Evolutionary conservation across 2,888 invertebrate species (phyloP).

Genomic region (Stenodema calcarata): DNA sequence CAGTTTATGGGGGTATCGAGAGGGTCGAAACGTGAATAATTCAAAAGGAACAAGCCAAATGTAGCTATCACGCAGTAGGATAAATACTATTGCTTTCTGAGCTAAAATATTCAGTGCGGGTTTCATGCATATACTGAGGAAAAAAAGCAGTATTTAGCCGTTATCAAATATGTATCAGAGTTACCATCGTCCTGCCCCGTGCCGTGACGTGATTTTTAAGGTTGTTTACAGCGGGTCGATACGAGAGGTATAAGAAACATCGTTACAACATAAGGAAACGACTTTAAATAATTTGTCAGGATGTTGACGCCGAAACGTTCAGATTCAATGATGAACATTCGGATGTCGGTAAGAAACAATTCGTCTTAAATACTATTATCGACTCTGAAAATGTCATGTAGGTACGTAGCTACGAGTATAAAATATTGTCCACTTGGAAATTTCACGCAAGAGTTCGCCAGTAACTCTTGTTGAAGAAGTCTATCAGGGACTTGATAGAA

Average conservation of each 20-base stretch:
- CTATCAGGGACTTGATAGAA: too few relatives aligned
- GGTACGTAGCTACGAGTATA: too few relatives aligned
- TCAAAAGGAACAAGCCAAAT: background rate
- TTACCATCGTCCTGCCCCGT: background rate
- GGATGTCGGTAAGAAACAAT: too few relatives aligned
- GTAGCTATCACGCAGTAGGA: conserved; percentile 2
- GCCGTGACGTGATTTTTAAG: background rate
- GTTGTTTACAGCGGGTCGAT: background rate
- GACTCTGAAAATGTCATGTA: too few relatives aligned
- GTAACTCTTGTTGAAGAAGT: too few relatives aligned
- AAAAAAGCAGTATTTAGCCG: background rate
- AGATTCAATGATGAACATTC: too few relatives aligned
- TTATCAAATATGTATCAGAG: background rate
- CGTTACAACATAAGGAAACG: background rate
- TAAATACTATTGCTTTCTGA: background rate
- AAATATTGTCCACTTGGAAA: too few relatives aligned
- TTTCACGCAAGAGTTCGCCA: too few relatives aligned
- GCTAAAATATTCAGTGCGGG: background rate
- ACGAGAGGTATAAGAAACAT: background rate
- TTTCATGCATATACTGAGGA: background rate
- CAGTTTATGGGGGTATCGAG: background rate
- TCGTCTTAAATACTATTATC: too few relatives aligned
- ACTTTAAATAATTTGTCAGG: background rate
- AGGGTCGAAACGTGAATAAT: background rate
- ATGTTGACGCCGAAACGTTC: too few relatives aligned